Evolutionary conservation across 2,888 invertebrate genomes (phyloP).

Genomic region (Aspidapion aeneum): DNA sequence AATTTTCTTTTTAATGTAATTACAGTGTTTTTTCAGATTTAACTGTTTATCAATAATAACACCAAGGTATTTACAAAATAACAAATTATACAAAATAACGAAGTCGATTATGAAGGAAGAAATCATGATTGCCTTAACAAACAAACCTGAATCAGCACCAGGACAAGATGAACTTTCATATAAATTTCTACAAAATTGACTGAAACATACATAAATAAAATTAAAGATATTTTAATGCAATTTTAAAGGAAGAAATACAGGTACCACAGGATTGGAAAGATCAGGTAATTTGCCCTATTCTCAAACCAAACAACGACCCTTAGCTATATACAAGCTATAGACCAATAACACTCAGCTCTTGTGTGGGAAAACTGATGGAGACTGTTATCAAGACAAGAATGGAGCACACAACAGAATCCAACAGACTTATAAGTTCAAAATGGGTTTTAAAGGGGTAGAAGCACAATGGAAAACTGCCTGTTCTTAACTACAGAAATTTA

Average conservation of each 20-base stretch:
- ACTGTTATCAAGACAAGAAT: not conserved
- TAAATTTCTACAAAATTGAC: not conserved
- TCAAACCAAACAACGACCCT: not conserved
- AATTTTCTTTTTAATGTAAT: no score
- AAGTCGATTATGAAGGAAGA: no score
- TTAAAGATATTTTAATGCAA: not conserved
- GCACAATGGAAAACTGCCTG: constrained; percentile 1
- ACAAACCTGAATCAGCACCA: constrained; percentile 5
- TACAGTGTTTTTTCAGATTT: no score
- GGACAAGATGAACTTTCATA: constrained; percentile 7
- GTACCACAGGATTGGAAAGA: not conserved
- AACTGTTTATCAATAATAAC: no score
- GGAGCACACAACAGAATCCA: not conserved
- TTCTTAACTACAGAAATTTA: not conserved
- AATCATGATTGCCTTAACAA: not conserved
- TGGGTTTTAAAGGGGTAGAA: constrained; percentile 1
- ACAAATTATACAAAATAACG: no score
- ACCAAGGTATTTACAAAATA: no score
- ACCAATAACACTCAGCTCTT: constrained; percentile 3
- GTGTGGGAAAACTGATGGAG: not conserved
- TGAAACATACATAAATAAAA: not conserved
- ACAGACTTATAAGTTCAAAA: not conserved
- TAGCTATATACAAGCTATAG: not conserved
- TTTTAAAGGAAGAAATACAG: not conserved
- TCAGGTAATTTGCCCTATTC: not conserved